Evolutionary conservation across 2,797 vertebrate species (phyloP).

Genomic region (Ammospiza maritima): DNA sequence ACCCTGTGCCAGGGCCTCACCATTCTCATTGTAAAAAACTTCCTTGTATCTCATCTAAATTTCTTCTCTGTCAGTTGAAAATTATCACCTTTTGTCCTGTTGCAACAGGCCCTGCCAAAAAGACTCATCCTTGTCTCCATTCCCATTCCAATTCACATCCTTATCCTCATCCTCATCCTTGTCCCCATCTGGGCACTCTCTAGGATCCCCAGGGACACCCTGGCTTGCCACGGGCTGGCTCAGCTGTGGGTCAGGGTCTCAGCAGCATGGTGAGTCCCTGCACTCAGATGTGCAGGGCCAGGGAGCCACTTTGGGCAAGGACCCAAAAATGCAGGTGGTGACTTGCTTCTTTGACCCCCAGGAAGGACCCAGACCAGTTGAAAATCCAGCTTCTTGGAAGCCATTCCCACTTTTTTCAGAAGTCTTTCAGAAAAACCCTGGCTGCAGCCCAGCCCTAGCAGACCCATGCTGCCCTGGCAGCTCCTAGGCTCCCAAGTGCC

Average conservation of each 20-base stretch:
- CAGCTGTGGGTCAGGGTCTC: not conserved
- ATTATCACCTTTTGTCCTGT: not conserved
- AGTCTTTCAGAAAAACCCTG: not conserved
- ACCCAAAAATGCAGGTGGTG: not conserved
- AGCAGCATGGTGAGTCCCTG: not conserved
- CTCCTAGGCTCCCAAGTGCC: slow-evolving; percentile 10
- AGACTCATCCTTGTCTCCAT: not conserved
- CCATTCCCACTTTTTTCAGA: not conserved
- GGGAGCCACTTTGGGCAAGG: not conserved
- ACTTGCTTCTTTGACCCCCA: not conserved
- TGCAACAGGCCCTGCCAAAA: not conserved
- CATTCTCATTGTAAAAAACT: not conserved
- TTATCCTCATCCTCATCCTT: not conserved
- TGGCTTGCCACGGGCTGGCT: not conserved
- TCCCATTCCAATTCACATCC: not conserved
- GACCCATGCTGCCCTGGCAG: not conserved
- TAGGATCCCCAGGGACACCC: not conserved
- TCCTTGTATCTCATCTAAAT: not conserved
- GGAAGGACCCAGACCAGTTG: not conserved
- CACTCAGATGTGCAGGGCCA: not conserved
- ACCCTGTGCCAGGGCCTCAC: not conserved
- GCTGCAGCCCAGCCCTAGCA: not conserved
- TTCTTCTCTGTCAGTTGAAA: not conserved
- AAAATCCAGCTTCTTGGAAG: not conserved
- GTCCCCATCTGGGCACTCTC: accelerated